Evolutionary conservation across 2,888 invertebrate species (phyloP).

Genomic region (Agonum fuliginosum): DNA sequence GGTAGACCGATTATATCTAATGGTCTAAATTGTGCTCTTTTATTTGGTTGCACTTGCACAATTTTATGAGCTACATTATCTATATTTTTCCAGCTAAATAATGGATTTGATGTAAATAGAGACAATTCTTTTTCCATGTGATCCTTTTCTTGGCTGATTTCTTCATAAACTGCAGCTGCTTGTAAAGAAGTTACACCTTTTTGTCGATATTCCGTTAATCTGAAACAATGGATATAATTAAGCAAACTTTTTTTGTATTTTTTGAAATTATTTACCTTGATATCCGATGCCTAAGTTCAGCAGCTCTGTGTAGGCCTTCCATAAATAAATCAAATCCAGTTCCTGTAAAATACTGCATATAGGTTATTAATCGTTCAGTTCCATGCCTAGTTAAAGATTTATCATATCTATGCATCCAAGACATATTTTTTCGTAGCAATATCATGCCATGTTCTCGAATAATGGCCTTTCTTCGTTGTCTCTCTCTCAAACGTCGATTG

Average conservation of each 20-base stretch:
- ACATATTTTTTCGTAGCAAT: slow-evolving; percentile 80
- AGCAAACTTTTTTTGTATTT: not conserved
- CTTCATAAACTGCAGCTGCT: slow-evolving; percentile 79
- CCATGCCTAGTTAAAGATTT: slow-evolving; percentile 76
- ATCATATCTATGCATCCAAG: slow-evolving; percentile 83
- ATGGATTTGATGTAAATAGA: slow-evolving; percentile 68
- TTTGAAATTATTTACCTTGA: slow-evolving; percentile 69
- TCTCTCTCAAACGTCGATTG: slow-evolving; percentile 84
- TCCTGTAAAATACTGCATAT: slow-evolving; percentile 85
- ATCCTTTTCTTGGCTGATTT: slow-evolving; percentile 78
- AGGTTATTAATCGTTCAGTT: slow-evolving; percentile 79
- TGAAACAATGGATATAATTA: slow-evolving; percentile 65
- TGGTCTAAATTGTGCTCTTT: slow-evolving; percentile 74
- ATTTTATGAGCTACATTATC: not conserved
- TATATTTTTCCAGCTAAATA: slow-evolving; percentile 68
- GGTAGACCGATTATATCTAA: slow-evolving; percentile 84
- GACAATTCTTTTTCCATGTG: slow-evolving; percentile 74
- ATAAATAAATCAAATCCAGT: slow-evolving; percentile 85
- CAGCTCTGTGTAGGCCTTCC: slow-evolving; percentile 84
- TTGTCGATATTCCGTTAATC: slow-evolving; percentile 79
- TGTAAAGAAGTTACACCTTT: slow-evolving; percentile 82
- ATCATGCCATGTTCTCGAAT: slow-evolving; percentile 88
- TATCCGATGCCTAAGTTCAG: slow-evolving; percentile 80
- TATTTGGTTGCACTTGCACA: slow-evolving; percentile 63
- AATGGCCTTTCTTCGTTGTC: slow-evolving; percentile 82